A percentile compares a stretch with the other conserved stretches of the same genome.
Evolutionary conservation across 53 echinoderm and acorn worm genomes (phyloP).

Genomic region (Pentamera pediparva): DNA sequence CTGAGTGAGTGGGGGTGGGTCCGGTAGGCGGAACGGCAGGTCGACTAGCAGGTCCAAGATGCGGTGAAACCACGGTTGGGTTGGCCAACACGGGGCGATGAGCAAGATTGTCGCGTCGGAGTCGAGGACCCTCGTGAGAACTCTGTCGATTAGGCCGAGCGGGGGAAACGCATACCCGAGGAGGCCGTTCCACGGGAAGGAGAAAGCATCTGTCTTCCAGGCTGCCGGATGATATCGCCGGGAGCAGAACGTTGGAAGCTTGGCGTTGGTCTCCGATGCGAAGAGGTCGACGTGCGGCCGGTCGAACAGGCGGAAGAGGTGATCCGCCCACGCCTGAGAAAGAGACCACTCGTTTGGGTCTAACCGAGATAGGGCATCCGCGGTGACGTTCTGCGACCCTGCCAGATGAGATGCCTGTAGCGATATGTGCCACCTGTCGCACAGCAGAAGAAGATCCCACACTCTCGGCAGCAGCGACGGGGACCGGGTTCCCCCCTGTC

Average conservation of each 20-base stretch:
- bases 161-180: conserved; percentile 32
- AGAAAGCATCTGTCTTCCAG: not conserved
- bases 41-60: conserved; percentile 10
- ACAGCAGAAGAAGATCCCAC: not conserved
- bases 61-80: conserved; percentile 34
- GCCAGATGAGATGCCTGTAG: conserved; percentile 28
- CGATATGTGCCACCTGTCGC: not conserved
- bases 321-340: not conserved
- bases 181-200: not conserved
- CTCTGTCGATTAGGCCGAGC: not conserved
- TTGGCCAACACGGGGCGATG: conserved; percentile 24
- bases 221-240: conserved; percentile 15
- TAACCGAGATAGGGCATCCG: conserved; percentile 14
- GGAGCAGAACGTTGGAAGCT: conserved; percentile 21
- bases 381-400: not conserved
- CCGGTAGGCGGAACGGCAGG: conserved; percentile 2
- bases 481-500: conserved; percentile 40
- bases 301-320: not conserved
- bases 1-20: not conserved
- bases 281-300: conserved; percentile 30
- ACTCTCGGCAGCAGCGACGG: not conserved
- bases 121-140: not conserved
- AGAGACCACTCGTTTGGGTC: not conserved
- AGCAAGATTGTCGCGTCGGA: not conserved
- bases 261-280: not conserved